These are phyloP conservation scores for Salticus scenicus DNA, from an alignment of 2,888 invertebrate species.

Conservation along the genomic window DNA sequence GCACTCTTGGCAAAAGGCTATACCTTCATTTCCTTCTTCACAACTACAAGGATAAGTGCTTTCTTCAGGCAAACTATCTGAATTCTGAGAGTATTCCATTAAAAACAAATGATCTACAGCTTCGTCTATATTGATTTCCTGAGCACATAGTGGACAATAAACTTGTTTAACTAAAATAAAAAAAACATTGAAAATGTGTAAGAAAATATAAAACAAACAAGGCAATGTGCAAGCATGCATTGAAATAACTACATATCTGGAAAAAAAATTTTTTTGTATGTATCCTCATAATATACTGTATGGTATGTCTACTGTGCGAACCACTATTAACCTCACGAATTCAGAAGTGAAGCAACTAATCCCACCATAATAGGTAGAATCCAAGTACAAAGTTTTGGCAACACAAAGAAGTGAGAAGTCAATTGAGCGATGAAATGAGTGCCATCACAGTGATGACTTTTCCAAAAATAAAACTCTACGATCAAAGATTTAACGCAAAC, in stretches of 20 bases:
- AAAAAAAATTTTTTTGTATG: no score
- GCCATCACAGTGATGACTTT: no score
- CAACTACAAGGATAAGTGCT: constrained; percentile 84
- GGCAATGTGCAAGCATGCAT: neutral
- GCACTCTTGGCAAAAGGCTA: constrained; percentile 93
- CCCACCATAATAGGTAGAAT: no score
- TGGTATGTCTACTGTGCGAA: no score
- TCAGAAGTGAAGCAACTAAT: no score
- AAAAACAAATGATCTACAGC: constrained; percentile 88
- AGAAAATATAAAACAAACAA: neutral
- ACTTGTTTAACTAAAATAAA: constrained; percentile 38
- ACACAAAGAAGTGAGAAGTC: no score
- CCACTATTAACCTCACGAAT: no score
- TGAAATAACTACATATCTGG: neutral
- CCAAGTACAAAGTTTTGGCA: no score
- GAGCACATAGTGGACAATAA: constrained; percentile 83
- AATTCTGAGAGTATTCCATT: constrained; percentile 62
- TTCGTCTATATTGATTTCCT: constrained; percentile 83
- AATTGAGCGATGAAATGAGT: no score
- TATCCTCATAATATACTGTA: no score
- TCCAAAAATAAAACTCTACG: no score
- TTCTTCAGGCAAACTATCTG: constrained; percentile 49
- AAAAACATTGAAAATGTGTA: neutral
- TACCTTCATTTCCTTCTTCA: constrained; percentile 87
- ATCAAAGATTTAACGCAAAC: no score